Base-by-base conservation (phyloP, 2,888 invertebrate species). In the Cephus rjabovi region DNA sequence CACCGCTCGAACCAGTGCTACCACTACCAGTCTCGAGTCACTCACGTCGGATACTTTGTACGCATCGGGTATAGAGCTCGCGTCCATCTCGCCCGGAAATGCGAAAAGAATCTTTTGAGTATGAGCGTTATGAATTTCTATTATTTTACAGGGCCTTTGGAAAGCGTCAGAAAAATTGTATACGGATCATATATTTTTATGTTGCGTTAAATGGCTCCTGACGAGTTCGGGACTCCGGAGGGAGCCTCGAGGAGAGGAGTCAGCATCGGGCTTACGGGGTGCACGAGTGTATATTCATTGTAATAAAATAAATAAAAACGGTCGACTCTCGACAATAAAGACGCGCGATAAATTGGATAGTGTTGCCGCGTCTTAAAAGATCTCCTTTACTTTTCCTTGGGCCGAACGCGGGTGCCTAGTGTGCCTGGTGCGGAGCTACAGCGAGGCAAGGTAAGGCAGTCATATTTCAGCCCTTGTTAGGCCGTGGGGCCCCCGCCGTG, bases 401-500 rank as follows among this genome's bases (percentile, higher is more conserved):
- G 79, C 80, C 77, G 82, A 80, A 83, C 81, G 74, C 34, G 12
- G 56, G 56, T 56, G 56, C 56, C 56, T 56, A 56, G 56, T 56
- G 56, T 56, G 56, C 23, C 9, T 56, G 56, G 56, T 80, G 77
- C 74, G 77, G 79, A 80, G 79, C 77, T 77, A 79, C 79, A 81
- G 79, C 77, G 82, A 83, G 80, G 79, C 81, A 79, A 81, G 83
- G 84, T 83, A 84, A 81, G 85, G 87, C 89, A 89, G 89, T 89
- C 89, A 89, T 89, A 89, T 89, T 89, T 89, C 88, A 89, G 88
- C 88, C 87, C 89, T 89, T 89, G 89, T 89, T 89, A 89, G 89
- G 87, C 89, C 86, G 86, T 86, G 87, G 87, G 87, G 87, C 87
- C 89, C 88, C 87, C 86, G 86, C 86, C 83, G 89, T 83, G 83